These are phyloP conservation scores for Cavia aperea DNA, from an alignment of 2,113 vertebrate genomes.

Conservation along the genomic window DNA sequence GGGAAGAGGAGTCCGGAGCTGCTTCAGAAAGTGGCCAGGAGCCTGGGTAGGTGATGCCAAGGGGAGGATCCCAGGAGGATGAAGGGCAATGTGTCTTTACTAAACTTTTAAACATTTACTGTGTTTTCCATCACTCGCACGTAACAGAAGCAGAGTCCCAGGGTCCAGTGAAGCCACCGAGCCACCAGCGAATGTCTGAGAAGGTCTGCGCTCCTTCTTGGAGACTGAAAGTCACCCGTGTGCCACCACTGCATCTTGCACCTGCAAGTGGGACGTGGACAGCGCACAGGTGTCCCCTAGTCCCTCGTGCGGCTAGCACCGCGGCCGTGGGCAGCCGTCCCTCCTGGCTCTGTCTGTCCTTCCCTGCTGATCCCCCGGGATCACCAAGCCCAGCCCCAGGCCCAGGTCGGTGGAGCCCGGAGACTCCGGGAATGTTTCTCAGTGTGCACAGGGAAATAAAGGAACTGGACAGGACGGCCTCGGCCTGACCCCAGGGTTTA, in stretches of 20 bases:
- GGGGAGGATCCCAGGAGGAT: not conserved
- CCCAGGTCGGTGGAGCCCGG: constrained; percentile 41
- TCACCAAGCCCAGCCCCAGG: not conserved
- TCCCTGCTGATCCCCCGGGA: not conserved
- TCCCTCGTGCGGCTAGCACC: not conserved
- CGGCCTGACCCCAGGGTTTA: not conserved
- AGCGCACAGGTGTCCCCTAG: not conserved
- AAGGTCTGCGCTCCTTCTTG: not conserved
- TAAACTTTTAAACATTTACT: not conserved
- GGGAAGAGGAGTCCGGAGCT: not conserved
- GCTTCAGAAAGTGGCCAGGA: not conserved
- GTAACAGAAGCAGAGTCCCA: not conserved
- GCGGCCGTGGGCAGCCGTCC: not conserved
- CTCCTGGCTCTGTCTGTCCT: not conserved
- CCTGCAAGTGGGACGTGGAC: no score
- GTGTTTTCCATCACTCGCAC: not conserved
- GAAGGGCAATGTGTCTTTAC: not conserved
- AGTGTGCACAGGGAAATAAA: constrained; percentile 42
- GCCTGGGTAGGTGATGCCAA: not conserved
- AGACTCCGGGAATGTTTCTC: constrained; percentile 62
- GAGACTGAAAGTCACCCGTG: not conserved
- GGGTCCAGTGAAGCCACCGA: not conserved
- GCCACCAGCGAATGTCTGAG: not conserved
- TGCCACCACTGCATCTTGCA: not conserved
- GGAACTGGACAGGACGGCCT: not conserved